Evolutionary conservation across 2,888 invertebrate species (phyloP), one percentile per base, ranked within the genome.

Genomic region (Dysmachus trigonus): DNA sequence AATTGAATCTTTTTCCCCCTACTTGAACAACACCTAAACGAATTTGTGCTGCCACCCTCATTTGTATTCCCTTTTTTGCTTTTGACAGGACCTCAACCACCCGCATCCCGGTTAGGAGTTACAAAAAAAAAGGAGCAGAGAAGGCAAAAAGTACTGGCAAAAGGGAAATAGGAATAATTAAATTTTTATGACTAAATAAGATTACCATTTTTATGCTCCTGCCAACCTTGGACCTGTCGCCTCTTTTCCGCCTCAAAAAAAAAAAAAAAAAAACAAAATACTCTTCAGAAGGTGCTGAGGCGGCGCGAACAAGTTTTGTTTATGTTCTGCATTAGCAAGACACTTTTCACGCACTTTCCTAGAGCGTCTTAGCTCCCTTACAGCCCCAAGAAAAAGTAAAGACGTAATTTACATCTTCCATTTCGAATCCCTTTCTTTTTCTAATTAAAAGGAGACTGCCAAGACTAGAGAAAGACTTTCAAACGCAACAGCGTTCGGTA

Each of bases 161-260:
- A 77, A 30, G 27, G 30, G 33, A 77, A 77, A 27, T 15, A 77
- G 47, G 30, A 47, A 77, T 77, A 47, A 77, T 77, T 77, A 77
- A 77, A 77, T 77, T 77, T 76, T 77, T 77, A 77, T 41, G 77
- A 77, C 77, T 77, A 77, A 47, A 77, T 41, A 77, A 77, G 77
- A 77, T 30, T 77, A 47, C 22, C 77, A 77, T 77, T 77, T 77
- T 77, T 47, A 77, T 51, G 38, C 47, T 22, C 22, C 22, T 27
- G 30, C 77, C 76, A 22, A 73, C 31, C 18, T 62, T 62, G 62
- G 62, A 62, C 47, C 47, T 47, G 47, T n/a, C 47, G 47, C n/a
- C n/a, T 47, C 15, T 6, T 47, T 47, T 5, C 47, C n/a, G 7
- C n/a, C n/a, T n/a, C n/a, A n/a, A n/a, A n/a, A n/a, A n/a, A n/a